Conservation (phyloP, 2,797 vertebrate species). For the Sebastiscus tertius region DNA sequence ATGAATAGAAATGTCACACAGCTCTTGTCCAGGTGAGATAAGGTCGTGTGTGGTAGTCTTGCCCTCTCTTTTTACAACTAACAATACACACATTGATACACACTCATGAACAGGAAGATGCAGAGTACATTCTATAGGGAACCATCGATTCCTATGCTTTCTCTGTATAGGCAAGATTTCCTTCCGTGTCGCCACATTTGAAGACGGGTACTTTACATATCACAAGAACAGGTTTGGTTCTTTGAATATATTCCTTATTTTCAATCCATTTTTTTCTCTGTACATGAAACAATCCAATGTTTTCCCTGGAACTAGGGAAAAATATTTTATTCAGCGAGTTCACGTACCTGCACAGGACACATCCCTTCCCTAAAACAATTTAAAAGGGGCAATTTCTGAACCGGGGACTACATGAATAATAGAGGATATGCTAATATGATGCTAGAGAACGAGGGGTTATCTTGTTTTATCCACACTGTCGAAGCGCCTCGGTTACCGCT, state of each 20-base stretch:
- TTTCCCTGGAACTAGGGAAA: conserved; percentile 9
- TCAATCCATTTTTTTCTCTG: conserved; percentile 25
- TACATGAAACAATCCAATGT: conserved; percentile 37
- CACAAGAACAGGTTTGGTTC: conserved; percentile 35
- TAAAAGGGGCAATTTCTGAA: conserved; percentile 66
- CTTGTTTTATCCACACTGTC: conserved; percentile 54
- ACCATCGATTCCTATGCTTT: conserved; percentile 1
- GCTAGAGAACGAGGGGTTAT: conserved; percentile 54
- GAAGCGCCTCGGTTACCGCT: conserved; percentile 51
- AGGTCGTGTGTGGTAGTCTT: background rate
- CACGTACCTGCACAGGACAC: conserved; percentile 46
- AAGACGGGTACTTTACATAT: conserved; percentile 54
- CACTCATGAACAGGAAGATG: background rate
- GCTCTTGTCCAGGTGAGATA: background rate
- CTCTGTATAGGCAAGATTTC: conserved; percentile 1
- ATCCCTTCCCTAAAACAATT: conserved; percentile 64
- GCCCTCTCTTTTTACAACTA: background rate
- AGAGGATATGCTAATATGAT: conserved; percentile 76
- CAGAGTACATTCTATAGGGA: conserved; percentile 1
- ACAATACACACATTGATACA: background rate
- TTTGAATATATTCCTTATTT: conserved; percentile 43
- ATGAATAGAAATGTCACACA: background rate
- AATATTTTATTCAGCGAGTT: conserved; percentile 74
- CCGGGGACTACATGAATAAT: conserved; percentile 71
- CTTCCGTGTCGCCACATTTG: conserved; percentile 6